Conservation (phyloP, 2,797 vertebrate species). For the Peromyscus eremicus region DNA sequence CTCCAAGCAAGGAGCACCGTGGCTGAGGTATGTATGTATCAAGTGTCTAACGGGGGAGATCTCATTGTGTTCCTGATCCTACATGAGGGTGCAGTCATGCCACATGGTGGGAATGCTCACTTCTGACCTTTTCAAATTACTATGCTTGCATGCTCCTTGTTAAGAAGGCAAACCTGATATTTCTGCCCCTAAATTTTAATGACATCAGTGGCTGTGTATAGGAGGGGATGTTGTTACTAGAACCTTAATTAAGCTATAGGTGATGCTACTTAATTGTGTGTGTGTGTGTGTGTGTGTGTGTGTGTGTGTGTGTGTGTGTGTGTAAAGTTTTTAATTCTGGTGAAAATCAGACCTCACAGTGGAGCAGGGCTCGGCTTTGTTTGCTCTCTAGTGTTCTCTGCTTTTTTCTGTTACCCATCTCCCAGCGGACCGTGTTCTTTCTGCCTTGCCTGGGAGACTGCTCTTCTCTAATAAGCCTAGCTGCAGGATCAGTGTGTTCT, state of each 20-base stretch:
- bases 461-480: constrained; percentile 80
- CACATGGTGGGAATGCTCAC: constrained; percentile 73
- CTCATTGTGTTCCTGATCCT: constrained; percentile 78
- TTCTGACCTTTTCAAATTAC: constrained; percentile 81
- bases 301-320: background rate
- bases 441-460: constrained; percentile 84
- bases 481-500: constrained; percentile 79
- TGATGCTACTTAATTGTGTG: background rate
- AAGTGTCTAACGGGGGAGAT: constrained; percentile 71
- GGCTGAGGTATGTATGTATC: constrained; percentile 88
- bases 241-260: constrained; percentile 40
- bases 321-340: constrained; percentile 72
- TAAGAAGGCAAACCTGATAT: constrained; percentile 69
- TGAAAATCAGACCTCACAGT: constrained; percentile 39
- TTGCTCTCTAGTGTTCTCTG: constrained; percentile 82
- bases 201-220: constrained; percentile 12
- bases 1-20: constrained; percentile 82
- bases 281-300: background rate
- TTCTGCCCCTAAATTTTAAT: constrained; percentile 51
- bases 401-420: constrained; percentile 87
- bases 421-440: constrained; percentile 85
- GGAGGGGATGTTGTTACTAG: background rate
- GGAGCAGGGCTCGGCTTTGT: constrained; percentile 59
- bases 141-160: constrained; percentile 71
- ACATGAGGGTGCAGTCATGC: constrained; percentile 81